phyloP scores from a whole-genome alignment of 2,888 invertebrate species.

The Cremastinae sp. region DNA sequence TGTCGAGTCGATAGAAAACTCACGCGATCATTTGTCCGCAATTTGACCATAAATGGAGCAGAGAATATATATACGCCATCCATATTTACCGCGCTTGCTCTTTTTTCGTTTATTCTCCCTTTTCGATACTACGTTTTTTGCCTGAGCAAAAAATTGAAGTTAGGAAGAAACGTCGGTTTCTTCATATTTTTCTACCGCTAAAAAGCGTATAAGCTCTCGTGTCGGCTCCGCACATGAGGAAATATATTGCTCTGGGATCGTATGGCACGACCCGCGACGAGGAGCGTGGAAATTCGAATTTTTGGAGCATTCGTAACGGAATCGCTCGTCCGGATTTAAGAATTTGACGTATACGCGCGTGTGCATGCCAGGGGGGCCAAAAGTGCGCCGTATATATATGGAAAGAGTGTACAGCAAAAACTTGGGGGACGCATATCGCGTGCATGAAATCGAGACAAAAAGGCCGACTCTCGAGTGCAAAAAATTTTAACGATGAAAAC shows the following conservation, averaged over 20 bases:
- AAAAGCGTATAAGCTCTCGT: slow-evolving; percentile 29
- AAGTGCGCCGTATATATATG: no score
- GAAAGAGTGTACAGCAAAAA: no score
- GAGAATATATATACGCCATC: slow-evolving; percentile 67
- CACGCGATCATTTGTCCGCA: slow-evolving; percentile 77
- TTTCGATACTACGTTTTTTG: slow-evolving; percentile 19
- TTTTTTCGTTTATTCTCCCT: slow-evolving; percentile 55
- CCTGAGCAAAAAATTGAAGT: no score
- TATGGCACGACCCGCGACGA: slow-evolving; percentile 70
- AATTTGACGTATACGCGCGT: slow-evolving; percentile 16
- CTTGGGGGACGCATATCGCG: no score
- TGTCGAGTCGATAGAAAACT: slow-evolving; percentile 56
- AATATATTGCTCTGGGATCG: slow-evolving; percentile 72
- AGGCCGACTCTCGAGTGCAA: no score
- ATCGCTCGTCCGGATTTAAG: slow-evolving; percentile 38
- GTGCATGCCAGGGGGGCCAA: slow-evolving; percentile 9
- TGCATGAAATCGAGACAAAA: no score
- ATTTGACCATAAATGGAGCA: slow-evolving; percentile 75
- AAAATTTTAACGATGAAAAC: no score
- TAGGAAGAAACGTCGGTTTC: slow-evolving; percentile 42
- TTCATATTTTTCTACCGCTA: slow-evolving; percentile 38
- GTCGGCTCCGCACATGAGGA: slow-evolving; percentile 34
- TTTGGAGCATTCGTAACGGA: slow-evolving; percentile 69
- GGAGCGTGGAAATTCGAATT: slow-evolving; percentile 75
- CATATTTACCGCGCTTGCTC: slow-evolving; percentile 28